Base-by-base conservation (phyloP, 2,113 vertebrate genomes). In the Microcebus murinus region DNA sequence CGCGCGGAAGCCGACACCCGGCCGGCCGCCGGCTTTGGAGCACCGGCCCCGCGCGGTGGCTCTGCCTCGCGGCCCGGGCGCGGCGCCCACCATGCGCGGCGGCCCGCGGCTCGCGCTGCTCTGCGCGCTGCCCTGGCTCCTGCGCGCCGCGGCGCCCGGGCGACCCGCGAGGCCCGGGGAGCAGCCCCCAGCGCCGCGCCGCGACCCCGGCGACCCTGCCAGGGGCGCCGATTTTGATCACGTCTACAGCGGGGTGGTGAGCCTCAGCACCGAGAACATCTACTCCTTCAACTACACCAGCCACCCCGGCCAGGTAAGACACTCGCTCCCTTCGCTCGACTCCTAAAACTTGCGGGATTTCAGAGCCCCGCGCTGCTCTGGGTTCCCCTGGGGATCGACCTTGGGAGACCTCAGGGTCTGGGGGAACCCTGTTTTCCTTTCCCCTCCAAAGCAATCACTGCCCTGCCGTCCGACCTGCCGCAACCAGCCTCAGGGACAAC, bases 281-380 rank as follows among this genome's bases (percentile, higher is more conserved):
- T 99, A 99, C 94, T 87, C 98, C 88, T 99, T 99, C 97, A 98
- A 98, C 93, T 98, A 99, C 98, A 98, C 98, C 97, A 97, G 98
- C 94, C 90, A 95, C 90, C 98, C 98, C 0, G 98, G 98, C 77
- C 98, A 99, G 99, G 99, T 99, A 98, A 97, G 98, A 87, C 45
- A 4, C 36, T 36, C 14, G 42, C 73, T 34, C 23, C n/a, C n/a
- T 67, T 52, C 52, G 14, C 84, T 71, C 5, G 20, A 18, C 88
- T 86, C 50, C 80, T 74, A 68, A 68, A 45, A 96, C 90, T 92
- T 90, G 74, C 34, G 34, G 8, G 36, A 12, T 42, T 52, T 2
- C 84, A 5, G 65, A 34, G 25, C 73, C 5, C 23, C 3, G 48
- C 8, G 39, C 45, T 27, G 68, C 45, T 36, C 29, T 13, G 31